phyloP scores from a whole-genome alignment of 1,140 invertebrate species.

The Platyscapa corneri region DNA sequence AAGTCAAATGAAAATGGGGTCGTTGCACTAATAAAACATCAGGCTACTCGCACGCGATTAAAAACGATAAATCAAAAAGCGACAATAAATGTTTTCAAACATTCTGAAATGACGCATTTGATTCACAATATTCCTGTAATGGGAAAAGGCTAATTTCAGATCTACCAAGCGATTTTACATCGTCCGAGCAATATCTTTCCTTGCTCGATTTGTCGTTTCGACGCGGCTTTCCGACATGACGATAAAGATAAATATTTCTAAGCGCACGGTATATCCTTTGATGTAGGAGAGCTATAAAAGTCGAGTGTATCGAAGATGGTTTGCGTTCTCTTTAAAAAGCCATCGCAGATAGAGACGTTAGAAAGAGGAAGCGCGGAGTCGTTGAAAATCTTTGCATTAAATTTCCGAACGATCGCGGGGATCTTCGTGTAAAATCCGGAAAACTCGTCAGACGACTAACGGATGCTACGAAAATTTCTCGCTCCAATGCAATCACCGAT shows the following conservation, averaged over 20 bases:
- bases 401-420: no score
- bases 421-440: not conserved
- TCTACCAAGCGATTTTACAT: not conserved
- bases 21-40: not conserved
- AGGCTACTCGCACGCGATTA: not conserved
- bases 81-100: not conserved
- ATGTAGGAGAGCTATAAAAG: no score
- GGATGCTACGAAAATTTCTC: not conserved
- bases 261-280: no score
- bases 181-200: not conserved
- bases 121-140: not conserved
- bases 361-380: no score
- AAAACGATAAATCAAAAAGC: not conserved
- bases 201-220: not conserved
- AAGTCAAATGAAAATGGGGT: not conserved
- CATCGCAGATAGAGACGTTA: no score
- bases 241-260: not conserved
- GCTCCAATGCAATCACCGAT: not conserved
- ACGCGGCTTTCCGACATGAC: not conserved
- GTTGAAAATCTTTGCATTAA: no score
- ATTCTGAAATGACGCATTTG: not conserved
- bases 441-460: not conserved
- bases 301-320: no score
- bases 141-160: not conserved
- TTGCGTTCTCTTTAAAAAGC: no score